Evolutionary conservation across 1,140 invertebrate genomes (phyloP), one percentile per base, ranked within the genome.

Genomic region (Zaprionus gabonicus): DNA sequence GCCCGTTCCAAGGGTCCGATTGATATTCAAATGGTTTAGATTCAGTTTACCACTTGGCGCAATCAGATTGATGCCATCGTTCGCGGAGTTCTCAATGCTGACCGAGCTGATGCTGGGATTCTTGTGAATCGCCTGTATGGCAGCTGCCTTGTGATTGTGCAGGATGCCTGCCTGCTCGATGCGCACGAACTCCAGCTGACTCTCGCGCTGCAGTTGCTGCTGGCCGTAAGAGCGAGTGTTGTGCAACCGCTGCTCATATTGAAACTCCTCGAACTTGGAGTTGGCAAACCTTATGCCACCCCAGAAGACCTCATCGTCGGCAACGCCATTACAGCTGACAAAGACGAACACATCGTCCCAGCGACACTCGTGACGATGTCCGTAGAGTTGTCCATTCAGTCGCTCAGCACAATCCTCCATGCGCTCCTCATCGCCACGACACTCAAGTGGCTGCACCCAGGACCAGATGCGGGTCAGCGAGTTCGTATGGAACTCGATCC

Each of bases 81-180:
- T 96, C 36, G 98, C 98, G 75, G 96, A 97, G 65, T 96, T 94
- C 6, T 94, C 95, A 23, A 99, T 96, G 70, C 97, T 97, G 0
- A 99, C 96, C 75, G 96, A 96, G 60, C 95, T 95, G 55, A 99
- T 96, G 20, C 93, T 93, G 0, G 98, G 98, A 79, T 97, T 97
- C 84, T 96, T 97, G 87, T 96, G 95, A 34, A 99, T 96, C 25
- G 96, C 95, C 92, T 99, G 97, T 49, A 99, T 94, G 3, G 99
- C 98, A 0, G 98, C 96, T 3, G 96, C 96, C 93, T 97, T 98
- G 93, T 99, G 97, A 87, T 98, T 98, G 87, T 99, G 99, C 10
- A 99, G 93, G 62, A 99, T 96, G 17, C 98, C 99, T 56, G 99
- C 99, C n/a, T 98, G 98, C 36, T 96, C 95, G 51, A 99, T 97